A percentile compares a stretch with the other conserved stretches of the same genome.
Conservation (phyloP, 1,140 invertebrate species). For the Pseudomyrmex dendroicus region DNA sequence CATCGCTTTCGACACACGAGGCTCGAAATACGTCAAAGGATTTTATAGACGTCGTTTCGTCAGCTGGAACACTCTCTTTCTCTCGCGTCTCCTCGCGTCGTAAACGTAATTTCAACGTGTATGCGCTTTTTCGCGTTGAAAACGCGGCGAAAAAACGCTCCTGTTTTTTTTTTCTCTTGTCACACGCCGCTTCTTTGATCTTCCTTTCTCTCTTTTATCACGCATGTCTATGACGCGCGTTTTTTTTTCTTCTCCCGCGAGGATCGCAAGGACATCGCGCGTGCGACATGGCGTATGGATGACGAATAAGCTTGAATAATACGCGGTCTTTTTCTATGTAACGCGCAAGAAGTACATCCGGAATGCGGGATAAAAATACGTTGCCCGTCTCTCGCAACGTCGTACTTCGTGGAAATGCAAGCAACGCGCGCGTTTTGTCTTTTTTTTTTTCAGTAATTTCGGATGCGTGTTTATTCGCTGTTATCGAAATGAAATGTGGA, state of each 20-base stretch:
- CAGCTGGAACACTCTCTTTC: constrained; percentile 4
- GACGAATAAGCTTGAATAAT: constrained; percentile 45
- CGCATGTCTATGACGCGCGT: neutral
- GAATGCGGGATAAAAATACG: constrained; percentile 37
- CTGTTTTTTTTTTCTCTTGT: neutral
- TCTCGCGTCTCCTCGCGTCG: neutral
- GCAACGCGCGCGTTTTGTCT: neutral
- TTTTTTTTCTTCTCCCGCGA: neutral
- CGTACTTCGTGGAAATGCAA: neutral
- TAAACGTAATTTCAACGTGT: constrained; percentile 28
- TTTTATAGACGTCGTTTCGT: constrained; percentile 32
- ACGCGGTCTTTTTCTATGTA: constrained; percentile 14
- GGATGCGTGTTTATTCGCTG: neutral
- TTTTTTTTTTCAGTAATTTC: neutral
- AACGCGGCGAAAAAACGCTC: neutral
- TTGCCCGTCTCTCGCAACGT: neutral
- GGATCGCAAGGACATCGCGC: constrained; percentile 28
- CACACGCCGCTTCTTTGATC: neutral
- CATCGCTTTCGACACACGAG: neutral
- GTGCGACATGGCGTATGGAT: constrained; percentile 4
- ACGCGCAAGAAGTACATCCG: constrained; percentile 10
- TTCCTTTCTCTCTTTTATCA: no score
- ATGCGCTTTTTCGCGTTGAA: neutral
- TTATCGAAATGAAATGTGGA: neutral
- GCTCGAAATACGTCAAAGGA: constrained; percentile 53